Conservation (phyloP, 2,113 vertebrate genomes). For the Craseonycteris thonglongyai region DNA sequence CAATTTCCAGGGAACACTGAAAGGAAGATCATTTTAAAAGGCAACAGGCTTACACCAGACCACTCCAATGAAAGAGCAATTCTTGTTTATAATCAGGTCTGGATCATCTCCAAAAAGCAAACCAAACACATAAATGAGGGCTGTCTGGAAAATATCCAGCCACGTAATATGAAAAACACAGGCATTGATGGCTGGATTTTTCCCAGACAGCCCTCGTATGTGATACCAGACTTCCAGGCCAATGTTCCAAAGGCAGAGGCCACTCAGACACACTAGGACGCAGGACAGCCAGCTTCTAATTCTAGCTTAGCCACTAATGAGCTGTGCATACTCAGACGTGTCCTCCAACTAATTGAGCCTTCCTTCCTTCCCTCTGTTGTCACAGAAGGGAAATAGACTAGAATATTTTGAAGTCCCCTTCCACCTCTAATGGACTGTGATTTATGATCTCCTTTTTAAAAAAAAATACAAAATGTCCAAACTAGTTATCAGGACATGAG, state of each 20-base stretch:
- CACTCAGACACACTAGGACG: background rate
- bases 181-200: no score
- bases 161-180: no score
- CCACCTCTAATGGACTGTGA: background rate
- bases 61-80: conserved; percentile 16
- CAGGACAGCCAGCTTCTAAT: conserved; percentile 8
- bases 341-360: background rate
- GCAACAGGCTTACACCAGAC: conserved; percentile 18
- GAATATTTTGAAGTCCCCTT: background rate
- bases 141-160: no score
- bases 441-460: background rate
- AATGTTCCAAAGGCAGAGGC: background rate
- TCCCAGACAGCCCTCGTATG: no score
- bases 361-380: background rate
- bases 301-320: background rate
- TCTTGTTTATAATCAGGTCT: conserved; percentile 12
- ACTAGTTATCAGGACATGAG: background rate
- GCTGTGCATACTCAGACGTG: background rate
- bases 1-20: background rate
- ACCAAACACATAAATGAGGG: no score
- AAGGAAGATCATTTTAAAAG: background rate
- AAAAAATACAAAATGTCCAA: background rate
- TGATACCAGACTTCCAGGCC: background rate
- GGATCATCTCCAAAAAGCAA: conserved; percentile 31
- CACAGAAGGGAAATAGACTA: background rate